These are phyloP conservation scores for Coranthus polyacanthus DNA, from an alignment of 2,797 vertebrate genomes.

Conservation along the genomic window DNA sequence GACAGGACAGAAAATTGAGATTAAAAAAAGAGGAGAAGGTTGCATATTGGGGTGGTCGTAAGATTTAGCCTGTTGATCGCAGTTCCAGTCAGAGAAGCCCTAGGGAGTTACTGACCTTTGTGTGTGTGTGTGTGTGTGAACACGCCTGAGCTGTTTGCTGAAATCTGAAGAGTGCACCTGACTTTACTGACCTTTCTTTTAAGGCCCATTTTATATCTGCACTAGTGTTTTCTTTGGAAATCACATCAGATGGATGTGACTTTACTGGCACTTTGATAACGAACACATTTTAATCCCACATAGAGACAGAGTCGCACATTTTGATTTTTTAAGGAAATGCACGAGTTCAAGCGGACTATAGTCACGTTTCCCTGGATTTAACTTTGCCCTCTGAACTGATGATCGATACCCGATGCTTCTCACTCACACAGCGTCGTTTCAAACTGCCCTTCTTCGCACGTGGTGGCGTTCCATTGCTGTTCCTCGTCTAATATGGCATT, in stretches of 20 bases:
- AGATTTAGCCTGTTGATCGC: slow-evolving; percentile 69
- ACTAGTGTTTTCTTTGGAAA: slow-evolving; percentile 13
- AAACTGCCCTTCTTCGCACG: no score
- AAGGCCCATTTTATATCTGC: slow-evolving; percentile 44
- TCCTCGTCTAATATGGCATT: no score
- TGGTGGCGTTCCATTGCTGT: no score
- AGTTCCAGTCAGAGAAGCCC: slow-evolving; percentile 65
- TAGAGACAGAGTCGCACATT: no score
- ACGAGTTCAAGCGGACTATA: no score
- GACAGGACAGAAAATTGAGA: slow-evolving; percentile 1
- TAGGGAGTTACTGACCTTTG: slow-evolving; percentile 74
- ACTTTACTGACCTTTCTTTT: slow-evolving; percentile 75
- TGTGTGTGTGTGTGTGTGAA: slow-evolving; percentile 26
- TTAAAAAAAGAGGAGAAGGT: slow-evolving; percentile 1
- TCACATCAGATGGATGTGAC: slow-evolving; percentile 2
- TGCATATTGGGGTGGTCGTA: slow-evolving; percentile 24
- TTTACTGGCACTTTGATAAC: no score
- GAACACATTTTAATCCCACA: no score
- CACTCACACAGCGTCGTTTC: no score
- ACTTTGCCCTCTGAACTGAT: no score
- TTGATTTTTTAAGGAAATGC: no score
- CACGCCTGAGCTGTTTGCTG: slow-evolving; percentile 49
- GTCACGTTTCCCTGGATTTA: no score
- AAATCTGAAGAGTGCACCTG: slow-evolving; percentile 59
- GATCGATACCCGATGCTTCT: no score